A percentile compares a stretch with the other conserved stretches of the same genome.
phyloP scores from a whole-genome alignment of 2,797 vertebrate genomes.

The Okamejei kenojei region DNA sequence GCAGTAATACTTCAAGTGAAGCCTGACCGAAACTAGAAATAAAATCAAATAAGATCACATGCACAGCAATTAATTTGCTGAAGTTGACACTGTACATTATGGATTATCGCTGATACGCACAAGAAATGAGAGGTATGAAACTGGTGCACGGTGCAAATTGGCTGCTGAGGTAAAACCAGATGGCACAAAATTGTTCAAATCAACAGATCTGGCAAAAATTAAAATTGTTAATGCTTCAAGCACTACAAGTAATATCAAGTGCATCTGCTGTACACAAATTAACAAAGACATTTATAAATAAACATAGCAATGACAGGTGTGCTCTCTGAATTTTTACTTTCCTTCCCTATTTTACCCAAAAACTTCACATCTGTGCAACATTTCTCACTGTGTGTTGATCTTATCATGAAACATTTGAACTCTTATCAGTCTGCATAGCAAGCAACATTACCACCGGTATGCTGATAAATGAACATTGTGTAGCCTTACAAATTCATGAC shows the following conservation, averaged over 20 bases:
- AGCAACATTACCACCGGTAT: neutral
- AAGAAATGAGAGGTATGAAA: neutral
- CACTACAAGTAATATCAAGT: neutral
- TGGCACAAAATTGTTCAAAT: neutral
- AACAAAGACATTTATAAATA: neutral
- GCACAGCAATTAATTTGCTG: neutral
- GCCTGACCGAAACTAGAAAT: neutral
- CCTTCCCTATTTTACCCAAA: neutral
- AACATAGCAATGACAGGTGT: neutral
- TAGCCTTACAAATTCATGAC: too few relatives aligned
- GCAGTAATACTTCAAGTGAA: neutral
- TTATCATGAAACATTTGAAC: neutral
- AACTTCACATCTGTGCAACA: neutral
- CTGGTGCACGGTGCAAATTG: neutral
- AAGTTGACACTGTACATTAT: neutral
- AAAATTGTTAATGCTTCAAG: neutral
- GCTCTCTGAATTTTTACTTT: neutral
- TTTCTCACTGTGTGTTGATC: neutral
- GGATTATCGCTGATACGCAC: neutral
- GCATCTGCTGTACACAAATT: neutral
- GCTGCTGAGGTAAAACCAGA: neutral
- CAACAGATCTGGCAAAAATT: neutral
- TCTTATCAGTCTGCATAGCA: slow-evolving; percentile 2
- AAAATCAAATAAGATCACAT: neutral
- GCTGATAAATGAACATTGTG: neutral